Conservation (phyloP, 2,888 invertebrate genomes). For the Emesis furor region DNA sequence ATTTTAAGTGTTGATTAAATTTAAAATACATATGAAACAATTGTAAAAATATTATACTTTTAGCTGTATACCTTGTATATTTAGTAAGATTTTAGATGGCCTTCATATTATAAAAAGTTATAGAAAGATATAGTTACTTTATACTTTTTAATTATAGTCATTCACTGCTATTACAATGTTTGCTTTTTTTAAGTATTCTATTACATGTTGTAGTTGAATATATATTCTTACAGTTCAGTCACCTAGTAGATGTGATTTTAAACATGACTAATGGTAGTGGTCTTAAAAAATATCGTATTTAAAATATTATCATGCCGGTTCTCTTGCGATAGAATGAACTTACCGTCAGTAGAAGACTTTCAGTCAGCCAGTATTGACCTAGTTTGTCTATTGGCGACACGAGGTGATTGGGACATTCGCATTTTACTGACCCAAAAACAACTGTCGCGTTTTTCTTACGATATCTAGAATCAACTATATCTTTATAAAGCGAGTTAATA, state of each 20-base stretch:
- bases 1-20: constrained; percentile 15
- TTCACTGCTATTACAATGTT: neutral
- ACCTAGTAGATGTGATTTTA: neutral
- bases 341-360: neutral
- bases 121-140: neutral
- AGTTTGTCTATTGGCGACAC: too few relatives aligned
- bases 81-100: constrained; percentile 11
- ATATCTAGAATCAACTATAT: too few relatives aligned
- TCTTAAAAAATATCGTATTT: neutral
- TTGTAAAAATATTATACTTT: constrained; percentile 9
- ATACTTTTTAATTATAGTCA: neutral
- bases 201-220: neutral
- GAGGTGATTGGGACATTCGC: too few relatives aligned
- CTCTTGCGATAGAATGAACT: neutral
- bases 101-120: constrained; percentile 9
- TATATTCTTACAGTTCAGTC: neutral
- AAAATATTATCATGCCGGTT: neutral
- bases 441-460: too few relatives aligned
- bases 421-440: too few relatives aligned
- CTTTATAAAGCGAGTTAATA: too few relatives aligned
- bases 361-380: too few relatives aligned
- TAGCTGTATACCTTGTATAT: constrained; percentile 5
- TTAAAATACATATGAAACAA: neutral
- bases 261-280: neutral
- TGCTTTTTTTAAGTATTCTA: neutral